Evolutionary conservation across 2,113 vertebrate species (phyloP).

Genomic region (Pteronura brasiliensis): DNA sequence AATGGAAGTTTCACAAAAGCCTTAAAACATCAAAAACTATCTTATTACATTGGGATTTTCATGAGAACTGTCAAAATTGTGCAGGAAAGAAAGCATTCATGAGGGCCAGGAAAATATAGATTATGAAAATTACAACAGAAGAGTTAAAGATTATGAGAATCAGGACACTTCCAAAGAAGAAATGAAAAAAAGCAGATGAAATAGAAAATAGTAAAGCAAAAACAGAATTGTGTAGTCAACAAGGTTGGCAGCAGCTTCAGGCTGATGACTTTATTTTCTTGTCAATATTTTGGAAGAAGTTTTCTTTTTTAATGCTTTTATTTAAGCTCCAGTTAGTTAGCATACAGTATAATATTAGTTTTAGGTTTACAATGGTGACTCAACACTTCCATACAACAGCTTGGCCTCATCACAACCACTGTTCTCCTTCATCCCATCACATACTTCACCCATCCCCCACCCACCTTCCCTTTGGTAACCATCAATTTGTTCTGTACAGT

Average conservation of each 20-base stretch:
- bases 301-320: background rate
- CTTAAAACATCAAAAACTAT: background rate
- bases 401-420: background rate
- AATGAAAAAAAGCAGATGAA: background rate
- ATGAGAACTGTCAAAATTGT: background rate
- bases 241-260: background rate
- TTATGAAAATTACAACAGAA: background rate
- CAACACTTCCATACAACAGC: background rate
- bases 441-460: background rate
- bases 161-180: background rate
- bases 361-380: background rate
- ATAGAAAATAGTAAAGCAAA: background rate
- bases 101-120: conserved; percentile 4
- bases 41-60: background rate
- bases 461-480: background rate
- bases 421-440: background rate
- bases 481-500: background rate
- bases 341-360: background rate
- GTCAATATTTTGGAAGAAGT: background rate
- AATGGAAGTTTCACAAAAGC: background rate
- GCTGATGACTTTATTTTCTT: background rate
- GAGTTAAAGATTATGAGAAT: background rate
- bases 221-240: background rate
- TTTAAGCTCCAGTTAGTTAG: background rate
- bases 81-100: background rate